A percentile compares a stretch with the other conserved stretches of the same genome.
Evolutionary conservation across 2,888 invertebrate genomes (phyloP).

Genomic region (Lordiphosa fenestrarum): DNA sequence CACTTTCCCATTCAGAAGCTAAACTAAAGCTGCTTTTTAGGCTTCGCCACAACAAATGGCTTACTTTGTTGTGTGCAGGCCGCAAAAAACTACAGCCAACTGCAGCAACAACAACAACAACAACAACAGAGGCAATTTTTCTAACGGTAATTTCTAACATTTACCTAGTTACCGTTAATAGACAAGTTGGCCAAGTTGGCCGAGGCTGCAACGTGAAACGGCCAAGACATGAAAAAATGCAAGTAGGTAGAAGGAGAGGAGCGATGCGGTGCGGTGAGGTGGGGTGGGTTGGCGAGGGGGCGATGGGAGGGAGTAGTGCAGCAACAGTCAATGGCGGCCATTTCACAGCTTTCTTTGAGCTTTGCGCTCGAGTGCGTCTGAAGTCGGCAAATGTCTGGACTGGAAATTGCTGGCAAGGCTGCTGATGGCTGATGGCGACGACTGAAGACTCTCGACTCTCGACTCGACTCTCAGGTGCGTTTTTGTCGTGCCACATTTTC

Average conservation of each 20-base stretch:
- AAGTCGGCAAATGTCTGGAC: constrained; percentile 41
- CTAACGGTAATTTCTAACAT: constrained; percentile 73
- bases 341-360: constrained; percentile 61
- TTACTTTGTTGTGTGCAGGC: constrained; percentile 41
- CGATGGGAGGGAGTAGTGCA: background rate
- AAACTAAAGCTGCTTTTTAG: constrained; percentile 18
- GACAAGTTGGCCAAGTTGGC: constrained; percentile 74
- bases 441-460: constrained; percentile 10
- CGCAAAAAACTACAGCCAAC: constrained; percentile 21
- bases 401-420: constrained; percentile 24
- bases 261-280: no score
- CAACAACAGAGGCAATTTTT: constrained; percentile 58
- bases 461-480: constrained; percentile 31
- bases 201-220: constrained; percentile 34
- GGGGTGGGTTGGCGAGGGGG: background rate
- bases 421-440: background rate
- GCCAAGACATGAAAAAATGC: constrained; percentile 65
- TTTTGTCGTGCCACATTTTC: constrained; percentile 35
- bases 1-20: constrained; percentile 39
- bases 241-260: constrained; percentile 5
- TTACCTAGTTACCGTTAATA: constrained; percentile 76
- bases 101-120: constrained; percentile 21
- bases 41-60: constrained; percentile 28
- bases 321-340: constrained; percentile 49
- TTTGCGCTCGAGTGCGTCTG: constrained; percentile 49